These are phyloP conservation scores for Chaenocephalus aceratus DNA, from an alignment of 2,113 vertebrate species.

Conservation along the genomic window DNA sequence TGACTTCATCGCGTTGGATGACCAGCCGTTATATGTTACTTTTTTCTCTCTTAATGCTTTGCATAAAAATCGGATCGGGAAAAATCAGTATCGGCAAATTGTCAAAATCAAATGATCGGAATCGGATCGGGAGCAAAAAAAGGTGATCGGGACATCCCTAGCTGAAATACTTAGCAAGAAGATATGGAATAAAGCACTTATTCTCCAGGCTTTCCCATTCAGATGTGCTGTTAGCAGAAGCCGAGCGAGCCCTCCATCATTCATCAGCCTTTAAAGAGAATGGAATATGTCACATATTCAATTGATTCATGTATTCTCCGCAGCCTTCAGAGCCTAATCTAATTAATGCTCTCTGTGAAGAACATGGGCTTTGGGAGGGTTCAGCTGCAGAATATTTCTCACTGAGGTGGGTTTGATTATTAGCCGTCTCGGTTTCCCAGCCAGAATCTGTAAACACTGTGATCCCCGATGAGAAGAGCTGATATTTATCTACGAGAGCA, in stretches of 20 bases:
- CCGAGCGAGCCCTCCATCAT: constrained; percentile 1
- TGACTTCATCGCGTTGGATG: too few relatives aligned
- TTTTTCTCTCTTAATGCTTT: too few relatives aligned
- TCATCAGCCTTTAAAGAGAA: constrained; percentile 44
- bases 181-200: not conserved
- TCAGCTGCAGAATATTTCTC: constrained; percentile 44
- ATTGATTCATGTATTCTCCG: constrained; percentile 51
- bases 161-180: not conserved
- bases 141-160: too few relatives aligned
- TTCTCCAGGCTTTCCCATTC: not conserved
- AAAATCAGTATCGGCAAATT: too few relatives aligned
- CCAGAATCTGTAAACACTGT: constrained; percentile 59
- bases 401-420: constrained; percentile 34
- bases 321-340: constrained; percentile 40
- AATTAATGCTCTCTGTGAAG: constrained; percentile 53
- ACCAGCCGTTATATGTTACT: too few relatives aligned
- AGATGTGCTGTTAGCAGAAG: constrained; percentile 3
- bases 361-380: constrained; percentile 22
- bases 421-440: constrained; percentile 49
- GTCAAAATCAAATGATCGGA: too few relatives aligned
- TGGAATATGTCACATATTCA: constrained; percentile 23
- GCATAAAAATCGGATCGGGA: too few relatives aligned
- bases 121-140: too few relatives aligned
- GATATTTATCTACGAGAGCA: constrained; percentile 72
- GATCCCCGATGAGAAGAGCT: constrained; percentile 55